phyloP scores from a whole-genome alignment of 1,140 invertebrate genomes.

The Eumeta japonica region DNA sequence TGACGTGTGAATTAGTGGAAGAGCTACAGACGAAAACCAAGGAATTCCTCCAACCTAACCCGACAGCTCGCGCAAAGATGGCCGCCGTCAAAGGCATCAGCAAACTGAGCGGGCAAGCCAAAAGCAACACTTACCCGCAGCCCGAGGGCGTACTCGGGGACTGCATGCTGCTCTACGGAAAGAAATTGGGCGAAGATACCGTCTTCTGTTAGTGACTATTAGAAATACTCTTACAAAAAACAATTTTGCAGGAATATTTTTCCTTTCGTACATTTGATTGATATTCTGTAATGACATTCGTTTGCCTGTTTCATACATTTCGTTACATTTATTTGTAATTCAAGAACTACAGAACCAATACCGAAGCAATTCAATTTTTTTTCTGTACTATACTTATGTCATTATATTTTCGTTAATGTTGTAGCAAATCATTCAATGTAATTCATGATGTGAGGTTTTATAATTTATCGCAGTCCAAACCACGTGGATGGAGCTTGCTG shows the following conservation, averaged over 20 bases:
- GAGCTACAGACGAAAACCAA: conserved; percentile 95
- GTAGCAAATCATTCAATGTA: too few species aligned
- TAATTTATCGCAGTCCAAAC: too few species aligned
- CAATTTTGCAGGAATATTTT: neutral
- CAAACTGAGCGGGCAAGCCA: conserved; percentile 84
- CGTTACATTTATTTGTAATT: too few species aligned
- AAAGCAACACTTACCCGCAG: conserved; percentile 94
- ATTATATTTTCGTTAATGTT: too few species aligned
- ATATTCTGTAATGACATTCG: too few species aligned
- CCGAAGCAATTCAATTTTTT: too few species aligned
- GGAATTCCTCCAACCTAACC: conserved; percentile 99
- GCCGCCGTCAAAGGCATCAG: conserved; percentile 90
- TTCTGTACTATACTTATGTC: too few species aligned
- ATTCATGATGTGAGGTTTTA: too few species aligned
- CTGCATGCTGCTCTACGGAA: conserved; percentile 93
- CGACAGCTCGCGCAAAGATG: conserved; percentile 92
- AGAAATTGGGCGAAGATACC: conserved; percentile 93
- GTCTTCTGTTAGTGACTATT: conserved; percentile 73
- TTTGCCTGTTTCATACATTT: too few species aligned
- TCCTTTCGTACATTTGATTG: too few species aligned
- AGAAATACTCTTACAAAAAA: neutral
- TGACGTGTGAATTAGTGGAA: conserved; percentile 92
- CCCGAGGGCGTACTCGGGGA: conserved; percentile 97
- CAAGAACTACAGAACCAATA: too few species aligned
- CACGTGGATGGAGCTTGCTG: too few species aligned